These are phyloP conservation scores for Plutella xylostella DNA, from an alignment of 2,888 invertebrate genomes.

Conservation along the genomic window DNA sequence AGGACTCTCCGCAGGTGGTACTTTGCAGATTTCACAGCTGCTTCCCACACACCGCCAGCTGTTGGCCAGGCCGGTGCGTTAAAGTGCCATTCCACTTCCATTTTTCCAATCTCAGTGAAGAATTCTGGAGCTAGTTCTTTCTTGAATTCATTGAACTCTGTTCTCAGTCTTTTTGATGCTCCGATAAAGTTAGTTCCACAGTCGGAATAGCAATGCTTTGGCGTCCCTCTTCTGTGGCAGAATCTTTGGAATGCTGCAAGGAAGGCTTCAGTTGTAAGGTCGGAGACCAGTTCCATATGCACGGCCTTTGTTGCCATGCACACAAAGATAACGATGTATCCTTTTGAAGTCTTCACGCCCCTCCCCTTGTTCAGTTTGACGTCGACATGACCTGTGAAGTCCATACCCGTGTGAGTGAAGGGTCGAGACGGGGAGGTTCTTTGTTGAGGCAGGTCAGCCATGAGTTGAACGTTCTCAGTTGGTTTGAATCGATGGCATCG, in stretches of 20 bases:
- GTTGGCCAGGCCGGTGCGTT: conserved; percentile 4
- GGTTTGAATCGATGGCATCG: neutral
- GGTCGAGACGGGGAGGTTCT: neutral
- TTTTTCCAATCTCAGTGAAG: neutral
- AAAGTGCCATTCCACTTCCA: conserved; percentile 6
- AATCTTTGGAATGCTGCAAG: conserved; percentile 22
- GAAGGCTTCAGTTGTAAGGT: conserved; percentile 21
- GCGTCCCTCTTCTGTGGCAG: conserved; percentile 7
- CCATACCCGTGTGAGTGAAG: neutral
- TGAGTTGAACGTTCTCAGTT: neutral
- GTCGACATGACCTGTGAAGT: conserved; percentile 13
- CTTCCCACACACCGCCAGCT: conserved; percentile 5
- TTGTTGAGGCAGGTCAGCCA: neutral
- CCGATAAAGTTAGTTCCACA: conserved; percentile 6
- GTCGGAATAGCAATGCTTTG: conserved; percentile 1
- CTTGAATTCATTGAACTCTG: conserved; percentile 1
- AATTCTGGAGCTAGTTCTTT: neutral
- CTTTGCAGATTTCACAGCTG: conserved; percentile 1
- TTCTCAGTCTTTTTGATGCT: neutral
- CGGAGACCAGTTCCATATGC: conserved; percentile 23
- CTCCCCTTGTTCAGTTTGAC: conserved; percentile 4
- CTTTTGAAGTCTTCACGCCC: conserved; percentile 5
- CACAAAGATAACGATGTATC: conserved; percentile 14
- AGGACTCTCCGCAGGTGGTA: conserved; percentile 2
- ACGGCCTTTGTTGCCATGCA: conserved; percentile 16